These are phyloP conservation scores for Aplysina aerophoba DNA, from an alignment of 37 sponge, comb jelly and placozoan genomes.

Conservation along the genomic window DNA sequence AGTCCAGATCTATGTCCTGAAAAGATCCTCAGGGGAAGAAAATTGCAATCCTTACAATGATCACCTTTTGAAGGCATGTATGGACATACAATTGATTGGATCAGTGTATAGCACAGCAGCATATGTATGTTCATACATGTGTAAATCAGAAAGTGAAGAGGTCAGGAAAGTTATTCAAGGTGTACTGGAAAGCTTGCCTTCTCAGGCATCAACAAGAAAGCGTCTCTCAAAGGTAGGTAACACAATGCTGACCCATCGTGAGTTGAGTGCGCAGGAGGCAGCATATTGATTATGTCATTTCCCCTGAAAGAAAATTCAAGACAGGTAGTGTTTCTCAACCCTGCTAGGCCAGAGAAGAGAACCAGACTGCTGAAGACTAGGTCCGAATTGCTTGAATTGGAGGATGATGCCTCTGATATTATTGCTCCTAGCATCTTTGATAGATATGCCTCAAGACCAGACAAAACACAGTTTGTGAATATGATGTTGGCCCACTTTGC, in stretches of 20 bases:
- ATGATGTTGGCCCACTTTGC: neutral
- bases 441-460: slow-evolving; percentile 13
- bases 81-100: slow-evolving; percentile 17
- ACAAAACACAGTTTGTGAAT: neutral
- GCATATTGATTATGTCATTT: neutral
- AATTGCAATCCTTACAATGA: neutral
- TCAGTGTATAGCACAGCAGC: neutral
- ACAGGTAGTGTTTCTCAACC: neutral
- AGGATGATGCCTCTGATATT: neutral
- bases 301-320: neutral
- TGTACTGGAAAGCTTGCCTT: neutral
- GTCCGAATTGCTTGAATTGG: neutral
- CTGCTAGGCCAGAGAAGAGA: neutral
- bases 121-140: neutral
- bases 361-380: neutral
- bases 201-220: neutral
- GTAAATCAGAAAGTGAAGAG: no score
- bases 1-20: neutral
- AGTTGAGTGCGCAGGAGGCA: neutral
- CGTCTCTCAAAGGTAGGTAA: neutral
- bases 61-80: neutral
- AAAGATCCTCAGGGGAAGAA: neutral
- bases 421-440: slow-evolving; percentile 5
- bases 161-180: neutral
- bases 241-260: neutral